Conservation (phyloP, 2,797 vertebrate species). For the Macropus fuliginosus region DNA sequence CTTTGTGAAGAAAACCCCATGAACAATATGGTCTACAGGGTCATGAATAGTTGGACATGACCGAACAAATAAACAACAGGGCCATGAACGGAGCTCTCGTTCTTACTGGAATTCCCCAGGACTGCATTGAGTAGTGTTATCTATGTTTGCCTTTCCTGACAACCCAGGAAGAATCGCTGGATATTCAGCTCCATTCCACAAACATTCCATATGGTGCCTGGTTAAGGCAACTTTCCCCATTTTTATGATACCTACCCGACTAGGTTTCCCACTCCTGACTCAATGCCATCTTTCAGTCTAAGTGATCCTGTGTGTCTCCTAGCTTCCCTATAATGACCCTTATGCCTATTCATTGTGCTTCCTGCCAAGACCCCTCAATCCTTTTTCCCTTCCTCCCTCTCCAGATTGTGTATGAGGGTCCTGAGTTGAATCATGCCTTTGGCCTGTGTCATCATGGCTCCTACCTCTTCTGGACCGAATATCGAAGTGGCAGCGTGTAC, state of each 20-base stretch:
- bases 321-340: background rate
- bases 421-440: constrained; percentile 95
- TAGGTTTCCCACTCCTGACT: background rate
- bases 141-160: background rate
- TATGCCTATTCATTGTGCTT: background rate
- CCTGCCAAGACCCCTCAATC: background rate
- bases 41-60: background rate
- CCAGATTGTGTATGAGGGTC: constrained; percentile 95
- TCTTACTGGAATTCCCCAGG: background rate
- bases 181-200: background rate
- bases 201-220: background rate
- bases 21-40: background rate
- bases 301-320: background rate
- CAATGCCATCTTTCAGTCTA: background rate
- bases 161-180: background rate
- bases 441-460: constrained; percentile 96
- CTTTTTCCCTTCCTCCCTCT: accelerated
- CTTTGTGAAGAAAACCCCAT: background rate
- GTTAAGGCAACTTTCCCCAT: background rate
- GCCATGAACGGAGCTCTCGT: background rate
- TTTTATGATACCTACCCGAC: background rate
- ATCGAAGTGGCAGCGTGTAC: constrained; percentile 96
- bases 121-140: background rate
- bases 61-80: background rate
- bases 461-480: constrained; percentile 98